Percentiles rank a stretch among this genome's conserved stretches.
Evolutionary conservation across 2,888 invertebrate species (phyloP).

Genomic region (Colletes collaris): DNA sequence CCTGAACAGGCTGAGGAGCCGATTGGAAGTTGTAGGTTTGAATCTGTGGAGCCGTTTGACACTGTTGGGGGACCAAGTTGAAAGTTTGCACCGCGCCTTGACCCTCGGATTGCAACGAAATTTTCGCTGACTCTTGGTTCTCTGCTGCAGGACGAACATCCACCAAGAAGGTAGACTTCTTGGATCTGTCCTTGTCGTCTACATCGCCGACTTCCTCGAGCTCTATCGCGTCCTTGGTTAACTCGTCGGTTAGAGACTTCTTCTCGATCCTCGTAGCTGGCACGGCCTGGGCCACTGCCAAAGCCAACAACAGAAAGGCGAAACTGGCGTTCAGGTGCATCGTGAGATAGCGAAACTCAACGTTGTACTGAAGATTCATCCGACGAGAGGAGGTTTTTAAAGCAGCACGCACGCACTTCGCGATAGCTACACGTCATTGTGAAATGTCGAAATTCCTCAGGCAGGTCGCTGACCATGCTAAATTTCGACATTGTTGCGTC

Average conservation of each 20-base stretch:
- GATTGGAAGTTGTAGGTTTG: conserved; percentile 26
- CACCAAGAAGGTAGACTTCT: conserved; percentile 83
- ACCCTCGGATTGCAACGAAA: no score
- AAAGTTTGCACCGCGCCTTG: neutral
- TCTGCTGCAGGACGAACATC: conserved; percentile 80
- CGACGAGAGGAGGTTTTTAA: conserved; percentile 46
- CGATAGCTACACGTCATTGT: neutral
- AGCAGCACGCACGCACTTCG: conserved; percentile 6
- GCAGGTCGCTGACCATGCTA: conserved; percentile 9
- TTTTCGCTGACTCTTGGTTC: neutral
- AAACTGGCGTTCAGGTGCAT: conserved; percentile 49
- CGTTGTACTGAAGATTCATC: conserved; percentile 46
- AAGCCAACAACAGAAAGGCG: conserved; percentile 34
- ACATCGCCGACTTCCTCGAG: conserved; percentile 44
- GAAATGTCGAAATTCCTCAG: conserved; percentile 10
- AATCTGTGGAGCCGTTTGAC: neutral
- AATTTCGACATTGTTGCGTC: conserved; percentile 16
- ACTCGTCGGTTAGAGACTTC: conserved; percentile 33
- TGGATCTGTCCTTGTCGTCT: conserved; percentile 69
- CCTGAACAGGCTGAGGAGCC: neutral
- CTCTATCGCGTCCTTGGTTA: neutral
- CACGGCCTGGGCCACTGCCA: conserved; percentile 50
- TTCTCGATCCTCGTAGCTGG: conserved; percentile 46
- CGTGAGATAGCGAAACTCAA: conserved; percentile 5
- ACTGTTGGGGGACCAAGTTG: conserved; percentile 31